phyloP scores from a whole-genome alignment of 2,113 vertebrate genomes.

The Muntiacus muntjak region DNA sequence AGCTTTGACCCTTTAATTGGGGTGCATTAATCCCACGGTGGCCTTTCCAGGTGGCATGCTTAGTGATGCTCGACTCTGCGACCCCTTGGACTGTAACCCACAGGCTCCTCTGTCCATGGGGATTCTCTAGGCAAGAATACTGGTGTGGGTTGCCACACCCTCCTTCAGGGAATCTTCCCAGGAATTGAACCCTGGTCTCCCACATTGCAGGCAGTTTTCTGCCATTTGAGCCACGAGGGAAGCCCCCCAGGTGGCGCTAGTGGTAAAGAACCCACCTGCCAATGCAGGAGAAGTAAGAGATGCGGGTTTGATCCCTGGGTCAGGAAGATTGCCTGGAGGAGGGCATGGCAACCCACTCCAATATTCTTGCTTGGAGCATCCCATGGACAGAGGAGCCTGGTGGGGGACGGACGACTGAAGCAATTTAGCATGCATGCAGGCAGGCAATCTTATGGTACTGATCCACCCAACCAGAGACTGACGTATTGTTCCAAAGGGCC shows the following conservation, averaged over 20 bases:
- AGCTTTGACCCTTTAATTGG: conserved; percentile 80
- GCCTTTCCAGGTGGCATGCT: not conserved
- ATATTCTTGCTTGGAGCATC: not conserved
- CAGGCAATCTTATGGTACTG: conserved; percentile 56
- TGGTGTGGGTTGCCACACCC: not conserved
- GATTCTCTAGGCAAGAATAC: not conserved
- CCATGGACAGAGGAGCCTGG: not conserved
- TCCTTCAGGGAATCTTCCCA: not conserved
- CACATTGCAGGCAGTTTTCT: not conserved
- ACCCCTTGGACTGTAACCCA: not conserved
- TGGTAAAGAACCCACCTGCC: not conserved
- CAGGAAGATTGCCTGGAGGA: not conserved
- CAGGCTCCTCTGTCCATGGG: not conserved
- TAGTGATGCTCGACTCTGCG: not conserved
- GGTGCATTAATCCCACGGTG: conserved; percentile 72
- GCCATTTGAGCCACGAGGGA: not conserved
- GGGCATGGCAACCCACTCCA: not conserved
- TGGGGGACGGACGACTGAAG: not conserved
- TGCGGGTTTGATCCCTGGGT: not conserved
- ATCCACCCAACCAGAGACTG: conserved; percentile 43
- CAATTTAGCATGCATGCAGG: not conserved
- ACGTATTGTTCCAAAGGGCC: conserved; percentile 69
- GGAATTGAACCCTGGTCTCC: not conserved
- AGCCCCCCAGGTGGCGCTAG: not conserved
- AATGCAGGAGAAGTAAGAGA: not conserved